Percentiles rank a stretch among this genome's conserved stretches.
Conservation (phyloP, 2,888 invertebrate genomes). For the Plebejus argus region DNA sequence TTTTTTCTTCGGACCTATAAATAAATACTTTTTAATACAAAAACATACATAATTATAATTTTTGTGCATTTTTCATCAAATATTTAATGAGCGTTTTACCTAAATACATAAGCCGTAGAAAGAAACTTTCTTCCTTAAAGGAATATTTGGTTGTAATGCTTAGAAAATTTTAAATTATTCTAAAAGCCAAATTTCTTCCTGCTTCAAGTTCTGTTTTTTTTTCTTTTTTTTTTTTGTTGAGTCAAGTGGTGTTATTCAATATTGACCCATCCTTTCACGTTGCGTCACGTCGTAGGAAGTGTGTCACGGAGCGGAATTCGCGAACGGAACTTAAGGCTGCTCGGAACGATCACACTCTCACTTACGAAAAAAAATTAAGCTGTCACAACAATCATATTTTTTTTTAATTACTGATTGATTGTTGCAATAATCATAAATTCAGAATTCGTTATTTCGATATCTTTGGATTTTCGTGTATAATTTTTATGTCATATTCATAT, state of each 20-base stretch:
- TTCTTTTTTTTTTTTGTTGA: background rate
- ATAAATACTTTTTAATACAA: too few species aligned
- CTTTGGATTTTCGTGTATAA: too few species aligned
- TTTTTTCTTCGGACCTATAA: too few species aligned
- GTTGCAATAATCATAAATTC: background rate
- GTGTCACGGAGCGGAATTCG: constrained; percentile 50
- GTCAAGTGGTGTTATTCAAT: constrained; percentile 42
- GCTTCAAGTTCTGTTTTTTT: background rate
- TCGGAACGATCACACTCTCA: constrained; percentile 34
- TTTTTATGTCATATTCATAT: too few species aligned
- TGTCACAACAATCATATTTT: background rate
- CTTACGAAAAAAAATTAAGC: background rate
- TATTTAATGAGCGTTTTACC: too few species aligned
- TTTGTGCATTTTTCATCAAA: too few species aligned
- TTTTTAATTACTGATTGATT: background rate
- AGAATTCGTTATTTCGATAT: background rate
- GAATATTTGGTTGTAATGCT: too few species aligned
- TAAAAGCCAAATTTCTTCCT: too few species aligned
- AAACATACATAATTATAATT: too few species aligned
- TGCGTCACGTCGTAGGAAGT: constrained; percentile 48
- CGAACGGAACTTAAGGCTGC: constrained; percentile 47
- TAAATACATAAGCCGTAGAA: too few species aligned
- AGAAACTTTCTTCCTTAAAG: too few species aligned
- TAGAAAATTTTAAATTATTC: too few species aligned
- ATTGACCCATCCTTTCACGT: constrained; percentile 47